phyloP scores from a whole-genome alignment of 2,113 vertebrate genomes.

The Cinclus mexicanus region DNA sequence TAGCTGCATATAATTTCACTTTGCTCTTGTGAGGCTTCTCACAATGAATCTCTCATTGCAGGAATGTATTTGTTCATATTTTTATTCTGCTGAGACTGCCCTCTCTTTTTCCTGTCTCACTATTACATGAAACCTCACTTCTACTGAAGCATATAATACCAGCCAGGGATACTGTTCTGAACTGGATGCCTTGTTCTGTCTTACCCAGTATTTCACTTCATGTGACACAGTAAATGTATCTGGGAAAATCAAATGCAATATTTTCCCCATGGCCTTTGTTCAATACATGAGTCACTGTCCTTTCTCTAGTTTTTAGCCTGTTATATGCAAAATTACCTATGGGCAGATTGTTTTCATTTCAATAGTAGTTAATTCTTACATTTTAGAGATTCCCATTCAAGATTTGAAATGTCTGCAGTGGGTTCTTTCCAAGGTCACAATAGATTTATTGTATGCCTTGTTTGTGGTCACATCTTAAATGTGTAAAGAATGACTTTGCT shows the following conservation, averaged over 20 bases:
- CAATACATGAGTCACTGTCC: background rate
- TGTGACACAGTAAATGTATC: background rate
- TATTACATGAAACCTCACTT: background rate
- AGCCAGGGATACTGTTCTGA: background rate
- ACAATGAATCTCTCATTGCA: background rate
- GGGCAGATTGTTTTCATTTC: background rate
- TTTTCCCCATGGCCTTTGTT: background rate
- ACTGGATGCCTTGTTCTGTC: accelerated
- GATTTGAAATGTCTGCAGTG: background rate
- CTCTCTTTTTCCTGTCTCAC: background rate
- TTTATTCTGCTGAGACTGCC: background rate
- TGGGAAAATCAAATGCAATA: background rate
- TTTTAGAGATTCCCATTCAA: background rate
- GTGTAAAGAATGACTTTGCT: background rate
- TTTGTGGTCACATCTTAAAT: background rate
- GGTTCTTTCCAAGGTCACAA: background rate
- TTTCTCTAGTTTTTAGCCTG: background rate
- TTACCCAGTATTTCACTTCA: background rate
- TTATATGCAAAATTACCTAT: background rate
- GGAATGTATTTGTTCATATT: background rate
- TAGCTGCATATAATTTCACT: background rate
- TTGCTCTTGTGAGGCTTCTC: background rate
- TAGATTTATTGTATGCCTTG: accelerated
- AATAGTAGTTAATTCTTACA: background rate
- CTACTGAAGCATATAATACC: background rate